These are phyloP conservation scores for Aphaenogaster rudis DNA, from an alignment of 1,140 invertebrate species.

Conservation along the genomic window DNA sequence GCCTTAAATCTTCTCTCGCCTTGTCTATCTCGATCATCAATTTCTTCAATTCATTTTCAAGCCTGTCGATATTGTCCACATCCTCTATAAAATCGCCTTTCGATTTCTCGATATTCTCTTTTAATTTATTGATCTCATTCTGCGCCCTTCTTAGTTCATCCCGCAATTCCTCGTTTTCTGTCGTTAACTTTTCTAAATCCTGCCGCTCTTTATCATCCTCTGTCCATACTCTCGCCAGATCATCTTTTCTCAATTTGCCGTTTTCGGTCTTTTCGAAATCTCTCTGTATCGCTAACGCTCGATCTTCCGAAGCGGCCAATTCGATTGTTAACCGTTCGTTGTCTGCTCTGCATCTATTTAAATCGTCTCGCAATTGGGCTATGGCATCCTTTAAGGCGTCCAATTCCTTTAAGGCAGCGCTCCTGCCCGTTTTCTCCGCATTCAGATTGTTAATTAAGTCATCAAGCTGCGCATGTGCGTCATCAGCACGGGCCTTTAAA, in stretches of 20 bases:
- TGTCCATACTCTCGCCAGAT: constrained; percentile 19
- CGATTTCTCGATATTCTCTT: constrained; percentile 5
- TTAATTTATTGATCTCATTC: neutral
- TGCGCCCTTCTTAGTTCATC: neutral
- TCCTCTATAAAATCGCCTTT: neutral
- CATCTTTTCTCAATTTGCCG: constrained; percentile 50
- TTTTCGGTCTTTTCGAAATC: constrained; percentile 59
- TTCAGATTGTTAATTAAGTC: constrained; percentile 44
- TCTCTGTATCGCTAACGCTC: constrained; percentile 9
- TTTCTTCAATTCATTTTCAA: constrained; percentile 39
- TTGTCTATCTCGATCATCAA: constrained; percentile 32
- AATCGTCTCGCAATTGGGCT: constrained; percentile 58
- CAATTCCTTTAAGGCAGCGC: constrained; percentile 44
- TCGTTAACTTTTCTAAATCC: constrained; percentile 52
- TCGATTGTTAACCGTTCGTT: constrained; percentile 56
- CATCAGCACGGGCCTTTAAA: constrained; percentile 14
- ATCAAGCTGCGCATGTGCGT: constrained; percentile 37
- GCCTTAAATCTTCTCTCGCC: constrained; percentile 1
- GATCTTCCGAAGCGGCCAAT: constrained; percentile 25
- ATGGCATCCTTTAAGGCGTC: constrained; percentile 59
- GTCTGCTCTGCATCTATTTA: constrained; percentile 59
- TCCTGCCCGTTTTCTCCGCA: constrained; percentile 33
- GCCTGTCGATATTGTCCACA: constrained; percentile 41
- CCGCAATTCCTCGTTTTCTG: constrained; percentile 47
- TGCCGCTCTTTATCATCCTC: constrained; percentile 41